Evolutionary conservation across 2,888 invertebrate genomes (phyloP), one percentile per base, ranked within the genome.

Genomic region (Drosophila rellima): DNA sequence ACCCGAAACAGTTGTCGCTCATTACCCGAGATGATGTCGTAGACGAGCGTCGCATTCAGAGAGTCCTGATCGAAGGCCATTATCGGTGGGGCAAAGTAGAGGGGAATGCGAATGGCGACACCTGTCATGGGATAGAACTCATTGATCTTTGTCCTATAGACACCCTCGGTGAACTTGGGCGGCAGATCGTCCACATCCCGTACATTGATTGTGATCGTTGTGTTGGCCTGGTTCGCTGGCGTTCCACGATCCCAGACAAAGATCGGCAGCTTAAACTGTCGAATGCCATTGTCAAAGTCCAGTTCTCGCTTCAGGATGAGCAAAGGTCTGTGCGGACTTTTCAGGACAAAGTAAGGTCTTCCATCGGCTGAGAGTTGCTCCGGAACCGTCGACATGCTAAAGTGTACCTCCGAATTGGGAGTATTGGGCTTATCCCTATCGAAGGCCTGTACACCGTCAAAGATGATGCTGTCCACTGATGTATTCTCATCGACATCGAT

Each of bases 371-470:
- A 87, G 0, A 91, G 71, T 39, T 89, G 88, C 33, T 92, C 90
- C 6, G 91, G 89, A 3, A 90, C 84, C 89, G 95, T 95, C 1
- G 95, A 96, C 89, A 97, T 95, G 82, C 95, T 95, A 92, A 96
- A 97, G 89, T 96, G 96, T 23, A 97, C 95, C 81, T 97, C 97
- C 0, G 97, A 97, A 93, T 97, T 97, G 0, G 96, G 97, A 0
- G 96, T 97, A 92, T 97, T 97, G 0, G 97, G 97, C 91, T 97
- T 97, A 91, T 97, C 97, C 5, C 95, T 94, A 92, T 97, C 97
- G 48, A 95, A 94, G 0, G 97, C 97, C 54, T 94, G 94, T 74
- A 97, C 96, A 13, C 96, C 96, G 77, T 96, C 95, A 92, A 96
- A 97, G 76, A 97, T 94, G 26, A 96, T 96, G 68, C 96, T 93